These are phyloP conservation scores for Omphaloscelis lunosa DNA, from an alignment of 2,888 invertebrate species.

Conservation along the genomic window DNA sequence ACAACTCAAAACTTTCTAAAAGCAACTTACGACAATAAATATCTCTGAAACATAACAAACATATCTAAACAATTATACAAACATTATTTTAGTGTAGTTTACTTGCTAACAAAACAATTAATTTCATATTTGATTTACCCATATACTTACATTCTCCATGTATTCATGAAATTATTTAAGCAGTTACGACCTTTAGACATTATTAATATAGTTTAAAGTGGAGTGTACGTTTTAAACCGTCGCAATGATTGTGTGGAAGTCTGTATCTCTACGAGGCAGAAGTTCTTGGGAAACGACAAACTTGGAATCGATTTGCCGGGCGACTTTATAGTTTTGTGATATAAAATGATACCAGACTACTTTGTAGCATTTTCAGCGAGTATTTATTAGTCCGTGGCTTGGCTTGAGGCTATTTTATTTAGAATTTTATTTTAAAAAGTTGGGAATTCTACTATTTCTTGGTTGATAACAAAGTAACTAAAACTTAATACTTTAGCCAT, in stretches of 20 bases:
- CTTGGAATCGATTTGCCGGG: conserved; percentile 59
- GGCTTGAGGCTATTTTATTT: conserved; percentile 1
- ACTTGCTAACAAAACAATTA: conserved; percentile 35
- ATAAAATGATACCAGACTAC: conserved; percentile 46
- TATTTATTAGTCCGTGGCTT: conserved; percentile 21
- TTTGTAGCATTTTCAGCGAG: conserved; percentile 13
- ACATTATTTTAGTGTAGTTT: conserved; percentile 33
- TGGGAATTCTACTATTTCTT: not conserved
- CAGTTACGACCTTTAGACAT: not conserved
- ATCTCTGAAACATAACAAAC: conserved; percentile 22
- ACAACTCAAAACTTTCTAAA: conserved; percentile 9
- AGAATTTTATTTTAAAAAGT: not conserved
- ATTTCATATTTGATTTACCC: conserved; percentile 44
- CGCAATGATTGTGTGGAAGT: conserved; percentile 19
- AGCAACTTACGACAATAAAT: conserved; percentile 21
- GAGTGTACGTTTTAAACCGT: conserved; percentile 5
- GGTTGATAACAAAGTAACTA: not conserved
- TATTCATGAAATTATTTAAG: conserved; percentile 2
- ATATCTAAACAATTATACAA: conserved; percentile 53
- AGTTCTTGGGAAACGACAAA: conserved; percentile 50
- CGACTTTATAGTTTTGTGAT: conserved; percentile 50
- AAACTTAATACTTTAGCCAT: not conserved
- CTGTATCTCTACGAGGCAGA: conserved; percentile 26
- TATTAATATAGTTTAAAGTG: conserved; percentile 21
- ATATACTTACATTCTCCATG: conserved; percentile 8